phyloP scores from a whole-genome alignment of 2,888 invertebrate genomes.

The Autographa gamma region DNA sequence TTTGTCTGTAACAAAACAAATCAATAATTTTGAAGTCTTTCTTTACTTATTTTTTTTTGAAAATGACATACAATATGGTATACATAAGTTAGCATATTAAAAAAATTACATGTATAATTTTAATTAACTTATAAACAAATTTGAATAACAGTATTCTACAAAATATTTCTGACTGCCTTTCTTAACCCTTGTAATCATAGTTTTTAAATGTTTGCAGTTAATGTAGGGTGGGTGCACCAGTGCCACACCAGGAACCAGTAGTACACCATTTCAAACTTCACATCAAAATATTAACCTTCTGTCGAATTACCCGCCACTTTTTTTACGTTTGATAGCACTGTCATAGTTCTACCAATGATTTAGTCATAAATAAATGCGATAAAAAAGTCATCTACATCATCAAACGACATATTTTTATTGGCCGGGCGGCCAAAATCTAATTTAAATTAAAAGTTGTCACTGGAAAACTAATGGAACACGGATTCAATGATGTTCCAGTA shows the following conservation, averaged over 20 bases:
- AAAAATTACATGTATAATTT: no score
- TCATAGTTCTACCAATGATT: not conserved
- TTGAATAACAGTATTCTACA: no score
- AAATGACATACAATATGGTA: not conserved
- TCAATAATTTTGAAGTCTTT: not conserved
- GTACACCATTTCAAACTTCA: not conserved
- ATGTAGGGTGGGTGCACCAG: not conserved
- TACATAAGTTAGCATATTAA: no score
- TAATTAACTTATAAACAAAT: no score
- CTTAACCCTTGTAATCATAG: no score
- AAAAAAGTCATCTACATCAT: not conserved
- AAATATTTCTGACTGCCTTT: no score
- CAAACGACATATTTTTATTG: not conserved
- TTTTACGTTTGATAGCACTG: slow-evolving; percentile 9
- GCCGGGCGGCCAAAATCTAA: no score
- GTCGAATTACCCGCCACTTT: not conserved
- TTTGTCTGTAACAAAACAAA: slow-evolving; percentile 57
- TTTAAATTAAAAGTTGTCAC: not conserved
- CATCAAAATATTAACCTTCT: not conserved
- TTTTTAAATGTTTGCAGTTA: no score
- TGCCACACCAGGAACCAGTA: not conserved
- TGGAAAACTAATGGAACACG: slow-evolving; percentile 5
- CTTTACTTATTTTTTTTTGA: not conserved
- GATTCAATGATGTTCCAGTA: not conserved
- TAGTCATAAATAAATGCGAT: not conserved